Conservation (phyloP, 2,888 invertebrate genomes). For the Bombylius major region DNA sequence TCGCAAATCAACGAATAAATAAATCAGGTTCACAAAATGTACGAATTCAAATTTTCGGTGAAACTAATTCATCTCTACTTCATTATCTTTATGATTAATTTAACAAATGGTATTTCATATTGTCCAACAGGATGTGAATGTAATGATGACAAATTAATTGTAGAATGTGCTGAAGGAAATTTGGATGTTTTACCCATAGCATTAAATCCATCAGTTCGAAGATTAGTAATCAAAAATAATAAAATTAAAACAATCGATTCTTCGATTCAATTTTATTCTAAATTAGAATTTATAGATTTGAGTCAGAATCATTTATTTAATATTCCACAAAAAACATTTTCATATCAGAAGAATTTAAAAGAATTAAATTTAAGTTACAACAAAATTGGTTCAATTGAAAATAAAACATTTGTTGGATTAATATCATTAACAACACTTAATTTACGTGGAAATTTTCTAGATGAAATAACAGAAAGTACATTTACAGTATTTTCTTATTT, state of each 20-base stretch:
- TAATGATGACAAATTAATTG: slow-evolving; percentile 78
- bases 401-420: slow-evolving; percentile 67
- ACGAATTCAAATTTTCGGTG: no score
- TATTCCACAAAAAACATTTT: slow-evolving; percentile 66
- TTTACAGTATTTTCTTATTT: slow-evolving; percentile 62
- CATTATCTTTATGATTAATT: not conserved
- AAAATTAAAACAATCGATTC: slow-evolving; percentile 80
- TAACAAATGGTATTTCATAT: slow-evolving; percentile 41
- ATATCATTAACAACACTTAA: slow-evolving; percentile 67
- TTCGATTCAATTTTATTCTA: slow-evolving; percentile 78
- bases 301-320: slow-evolving; percentile 74
- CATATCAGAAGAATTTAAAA: slow-evolving; percentile 66
- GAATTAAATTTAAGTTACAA: slow-evolving; percentile 75
- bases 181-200: slow-evolving; percentile 83
- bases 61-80: no score
- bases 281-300: slow-evolving; percentile 71
- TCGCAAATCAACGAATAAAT: no score
- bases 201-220: slow-evolving; percentile 78
- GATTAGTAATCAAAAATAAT: slow-evolving; percentile 72
- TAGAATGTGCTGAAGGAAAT: slow-evolving; percentile 73
- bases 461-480: slow-evolving; percentile 60
- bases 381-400: slow-evolving; percentile 67
- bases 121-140: slow-evolving; percentile 82
- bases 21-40: no score
- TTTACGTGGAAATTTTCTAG: slow-evolving; percentile 67